Evolutionary conservation across 2,113 vertebrate species (phyloP), one percentile per base, ranked within the genome.

Genomic region (Chlorodrepanis virens): DNA sequence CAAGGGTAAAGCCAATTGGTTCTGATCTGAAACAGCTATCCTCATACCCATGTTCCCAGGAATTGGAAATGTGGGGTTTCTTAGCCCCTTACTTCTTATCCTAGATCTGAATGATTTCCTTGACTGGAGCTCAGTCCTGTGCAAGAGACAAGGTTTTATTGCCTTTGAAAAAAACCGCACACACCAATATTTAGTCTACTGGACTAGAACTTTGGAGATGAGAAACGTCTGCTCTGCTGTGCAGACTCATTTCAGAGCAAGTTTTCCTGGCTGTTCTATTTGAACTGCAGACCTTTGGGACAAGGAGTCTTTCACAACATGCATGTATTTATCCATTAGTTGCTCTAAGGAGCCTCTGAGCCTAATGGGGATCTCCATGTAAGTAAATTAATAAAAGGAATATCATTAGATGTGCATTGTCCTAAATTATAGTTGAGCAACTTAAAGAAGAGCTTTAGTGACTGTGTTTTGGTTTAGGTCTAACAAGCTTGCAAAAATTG

Each of bases 41-140:
- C 15, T 59, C 6, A 14, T 24, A 25, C 8, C 11, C 2, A 19
- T 5, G 2, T n/a, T 29, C 33, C 39, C 1, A 4, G 7, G 25
- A 18, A 35, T 7, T 49, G 10, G 42, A 47, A 47, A 68, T 35
- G n/a, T 29, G 8, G 3, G 4, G 15, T 11, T 54, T 83, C 77
- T 87, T 53, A 81, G 2, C 20, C 40, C 9, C 21, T 76, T 61
- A 14, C 3, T 44, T 94, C 8, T 80, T 61, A 69, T 19, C 12
- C 33, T 72, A 57, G 4, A 28, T 56, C 4, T 74, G 70, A 67
- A 65, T 4, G 1, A 14, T 60, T 39, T 84, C 15, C 37, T 84
- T 78, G 37, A 14, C 17, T 33, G 12, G 18, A 75, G 35, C 31
- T 81, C 49, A 83, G 9, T n/a, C 60, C 12, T 63, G 5, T 31